These are phyloP conservation scores for Bombus affinis DNA, from an alignment of 1,140 invertebrate genomes.

Conservation along the genomic window DNA sequence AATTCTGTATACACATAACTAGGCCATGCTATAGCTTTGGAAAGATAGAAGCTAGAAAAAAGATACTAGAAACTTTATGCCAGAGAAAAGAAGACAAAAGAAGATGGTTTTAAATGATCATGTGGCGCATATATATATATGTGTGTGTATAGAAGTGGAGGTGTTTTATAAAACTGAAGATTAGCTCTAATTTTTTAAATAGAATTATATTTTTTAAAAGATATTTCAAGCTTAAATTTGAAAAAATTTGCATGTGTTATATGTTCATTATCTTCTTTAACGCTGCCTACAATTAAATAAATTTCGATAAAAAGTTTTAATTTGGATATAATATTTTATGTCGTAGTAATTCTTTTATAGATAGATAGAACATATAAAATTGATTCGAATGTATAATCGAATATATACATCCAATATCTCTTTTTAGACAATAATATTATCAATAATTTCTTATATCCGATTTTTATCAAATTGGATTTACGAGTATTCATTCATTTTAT, in stretches of 20 bases:
- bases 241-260: neutral
- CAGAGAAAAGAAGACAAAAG: neutral
- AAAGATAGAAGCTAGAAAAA: neutral
- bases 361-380: too few species aligned
- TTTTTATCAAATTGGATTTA: neutral
- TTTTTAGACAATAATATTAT: neutral
- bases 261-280: neutral
- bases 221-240: neutral
- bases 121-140: too few species aligned
- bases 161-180: neutral
- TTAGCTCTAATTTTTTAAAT: neutral
- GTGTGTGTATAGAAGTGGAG: neutral
- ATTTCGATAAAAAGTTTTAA: neutral
- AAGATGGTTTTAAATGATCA: neutral
- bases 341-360: neutral
- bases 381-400: neutral
- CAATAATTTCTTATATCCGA: neutral
- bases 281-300: neutral
- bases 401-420: too few species aligned
- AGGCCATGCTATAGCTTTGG: neutral
- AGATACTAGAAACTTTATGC: neutral
- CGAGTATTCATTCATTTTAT: neutral
- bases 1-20: neutral
- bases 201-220: neutral
- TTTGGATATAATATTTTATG: neutral